Conservation (phyloP, 2,797 vertebrate species). For the Lemur catta region DNA sequence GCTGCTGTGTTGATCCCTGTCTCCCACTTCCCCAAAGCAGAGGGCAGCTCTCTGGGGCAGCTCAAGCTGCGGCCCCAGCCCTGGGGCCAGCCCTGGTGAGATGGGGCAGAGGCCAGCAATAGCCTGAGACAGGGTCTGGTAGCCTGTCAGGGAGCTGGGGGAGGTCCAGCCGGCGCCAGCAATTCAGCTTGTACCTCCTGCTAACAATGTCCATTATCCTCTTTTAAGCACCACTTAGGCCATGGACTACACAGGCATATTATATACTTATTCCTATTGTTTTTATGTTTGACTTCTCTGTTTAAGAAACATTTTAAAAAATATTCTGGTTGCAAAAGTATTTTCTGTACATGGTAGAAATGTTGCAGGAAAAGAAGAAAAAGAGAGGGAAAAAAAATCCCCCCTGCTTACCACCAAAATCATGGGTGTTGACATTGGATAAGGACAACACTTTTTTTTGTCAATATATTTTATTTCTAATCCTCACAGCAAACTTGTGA, state of each 20-base stretch:
- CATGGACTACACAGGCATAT: neutral
- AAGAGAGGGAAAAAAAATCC: neutral
- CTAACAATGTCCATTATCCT: neutral
- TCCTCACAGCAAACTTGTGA: neutral
- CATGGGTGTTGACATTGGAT: neutral
- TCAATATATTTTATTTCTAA: neutral
- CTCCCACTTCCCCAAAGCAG: neutral
- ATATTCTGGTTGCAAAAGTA: neutral
- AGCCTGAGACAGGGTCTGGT: too few relatives aligned
- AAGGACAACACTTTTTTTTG: neutral
- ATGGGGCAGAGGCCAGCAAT: neutral
- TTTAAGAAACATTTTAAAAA: neutral
- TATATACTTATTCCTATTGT: neutral
- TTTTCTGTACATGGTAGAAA: neutral
- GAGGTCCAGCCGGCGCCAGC: too few relatives aligned
- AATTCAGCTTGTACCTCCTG: neutral
- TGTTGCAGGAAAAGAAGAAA: neutral
- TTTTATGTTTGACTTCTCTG: neutral
- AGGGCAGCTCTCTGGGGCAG: neutral
- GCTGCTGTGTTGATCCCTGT: neutral
- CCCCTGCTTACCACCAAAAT: neutral
- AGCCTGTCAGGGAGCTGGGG: neutral
- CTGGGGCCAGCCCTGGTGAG: neutral
- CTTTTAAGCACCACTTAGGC: neutral
- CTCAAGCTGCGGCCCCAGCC: accelerated